A percentile compares a stretch with the other conserved stretches of the same genome.
phyloP scores from a whole-genome alignment of 2,888 invertebrate genomes.

The Punctoribates punctum region DNA sequence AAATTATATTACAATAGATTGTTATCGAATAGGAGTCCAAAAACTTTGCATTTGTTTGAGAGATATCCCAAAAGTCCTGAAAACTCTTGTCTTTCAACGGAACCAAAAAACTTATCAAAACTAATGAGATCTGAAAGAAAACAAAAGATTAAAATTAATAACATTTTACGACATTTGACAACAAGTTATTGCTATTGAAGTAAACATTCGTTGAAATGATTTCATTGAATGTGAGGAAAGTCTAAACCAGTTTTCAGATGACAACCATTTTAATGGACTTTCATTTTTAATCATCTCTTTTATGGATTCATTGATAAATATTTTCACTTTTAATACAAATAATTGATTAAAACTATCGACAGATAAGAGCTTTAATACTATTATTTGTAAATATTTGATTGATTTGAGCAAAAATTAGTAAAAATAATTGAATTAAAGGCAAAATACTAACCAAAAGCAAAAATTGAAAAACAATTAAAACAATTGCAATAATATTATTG shows the following conservation, averaged over 20 bases:
- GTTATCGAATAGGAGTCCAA: slow-evolving; percentile 35
- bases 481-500: slow-evolving; percentile 38
- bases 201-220: too few relatives aligned
- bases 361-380: too few relatives aligned
- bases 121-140: neutral
- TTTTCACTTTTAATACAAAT: neutral
- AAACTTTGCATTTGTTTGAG: neutral
- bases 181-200: neutral
- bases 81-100: neutral
- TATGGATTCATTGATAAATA: too few relatives aligned
- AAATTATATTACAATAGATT: slow-evolving; percentile 31
- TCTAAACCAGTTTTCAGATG: too few relatives aligned
- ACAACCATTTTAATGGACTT: too few relatives aligned
- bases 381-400: neutral
- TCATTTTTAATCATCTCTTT: too few relatives aligned
- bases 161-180: neutral
- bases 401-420: neutral
- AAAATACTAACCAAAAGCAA: slow-evolving; percentile 37
- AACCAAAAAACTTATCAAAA: slow-evolving; percentile 20
- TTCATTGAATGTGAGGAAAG: too few relatives aligned
- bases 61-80: neutral
- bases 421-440: too few relatives aligned
- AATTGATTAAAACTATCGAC: neutral
- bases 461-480: slow-evolving; percentile 34
- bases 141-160: neutral